Base-by-base conservation (phyloP, 1,140 invertebrate species). In the Arctopsyche grandis region DNA sequence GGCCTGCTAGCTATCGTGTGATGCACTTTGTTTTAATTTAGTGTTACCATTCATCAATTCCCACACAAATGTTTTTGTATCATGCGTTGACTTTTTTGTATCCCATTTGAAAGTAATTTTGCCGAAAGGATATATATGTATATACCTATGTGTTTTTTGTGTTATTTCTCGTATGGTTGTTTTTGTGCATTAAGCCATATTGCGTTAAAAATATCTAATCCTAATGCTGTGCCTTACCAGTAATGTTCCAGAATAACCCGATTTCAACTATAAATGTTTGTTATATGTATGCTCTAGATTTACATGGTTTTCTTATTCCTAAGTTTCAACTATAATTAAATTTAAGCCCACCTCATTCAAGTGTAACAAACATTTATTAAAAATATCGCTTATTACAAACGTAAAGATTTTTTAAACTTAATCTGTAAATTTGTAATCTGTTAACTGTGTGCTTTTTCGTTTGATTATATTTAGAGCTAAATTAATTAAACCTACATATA, bases 1-100 rank as follows among this genome's bases (percentile, higher is more conserved):
- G 71, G 74, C 74, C 74, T 76, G 74, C 74, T 76, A 76, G 74
- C 46, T 76, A 76, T 43, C 24, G 74, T 76, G 74, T 76, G 74
- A 63, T 76, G 74, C 74, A 76, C 74, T 63, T 73, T 71, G 38
- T 71, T 46, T 29, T 48, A 74, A 56, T 52, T 74, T 74, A 74
- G 71, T 56, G 16, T 48, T 29, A 9, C 71, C 44, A 74, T 46
- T 74, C 71, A 74, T 74, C 69, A 43, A 19, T 12, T 66, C 14
- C 24, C 24, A 74, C 71, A 74, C 71, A 46, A 66, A 44, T 71
- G 29, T 16, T 74, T 10, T 74, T 29, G 71, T 74, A 24, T 74
- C 71, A 74, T 74, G 7, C 46, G 69, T 71, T 16, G 52, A 21
- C 52, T 38, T 38, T 38, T n/a, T n/a, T n/a, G n/a, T n/a, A 38